Evolutionary conservation across 2,113 vertebrate genomes (phyloP), one percentile per base, ranked within the genome.

Genomic region (Garra rufa): DNA sequence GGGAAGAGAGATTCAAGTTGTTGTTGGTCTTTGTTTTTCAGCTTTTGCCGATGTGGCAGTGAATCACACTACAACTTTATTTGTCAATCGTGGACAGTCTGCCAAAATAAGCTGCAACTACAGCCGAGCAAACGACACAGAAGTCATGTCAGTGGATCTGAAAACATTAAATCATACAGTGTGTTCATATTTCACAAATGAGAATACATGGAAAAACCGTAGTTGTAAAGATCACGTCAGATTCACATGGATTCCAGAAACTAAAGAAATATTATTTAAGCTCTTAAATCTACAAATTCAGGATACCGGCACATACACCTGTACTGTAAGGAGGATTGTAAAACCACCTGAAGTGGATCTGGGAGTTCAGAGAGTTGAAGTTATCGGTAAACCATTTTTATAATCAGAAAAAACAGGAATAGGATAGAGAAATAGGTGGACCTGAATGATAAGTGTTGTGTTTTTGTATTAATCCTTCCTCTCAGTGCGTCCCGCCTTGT

Each of bases 401-500:
- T 70, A 1, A 3, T 6, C 34, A 84, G 61, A 82, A 74, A 21
- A 13, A 11, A n/a, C n/a, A 46, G 1, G 0, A 2, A 46, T 10
- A n/a, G 10, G 34, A 41, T 63, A n/a, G 7, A 19, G 8, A 26
- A 7, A 9, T 52, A 14, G 15, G n/a, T n/a, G n/a, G n/a, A n/a
- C n/a, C n/a, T n/a, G n/a, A n/a, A 52, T 57, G 8, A 26, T 26
- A 24, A 24, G n/a, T 24, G 11, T 59, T 24, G 21, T n/a, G 19
- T 3, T 57, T 24, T n/a, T 15, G 6, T 48, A 21, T 55, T 6
- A 50, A 46, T 6, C n/a, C 46, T 67, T 21, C 26, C 28, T 17
- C 50, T 3, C 83, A 89, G 85, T 81, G 14, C n/a, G 3, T 82
- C 88, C 86, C 13, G 10, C 10, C 13, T 74, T 90, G 30, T 84